Conservation (phyloP, 2,888 invertebrate genomes). For the Andrena marginata region DNA sequence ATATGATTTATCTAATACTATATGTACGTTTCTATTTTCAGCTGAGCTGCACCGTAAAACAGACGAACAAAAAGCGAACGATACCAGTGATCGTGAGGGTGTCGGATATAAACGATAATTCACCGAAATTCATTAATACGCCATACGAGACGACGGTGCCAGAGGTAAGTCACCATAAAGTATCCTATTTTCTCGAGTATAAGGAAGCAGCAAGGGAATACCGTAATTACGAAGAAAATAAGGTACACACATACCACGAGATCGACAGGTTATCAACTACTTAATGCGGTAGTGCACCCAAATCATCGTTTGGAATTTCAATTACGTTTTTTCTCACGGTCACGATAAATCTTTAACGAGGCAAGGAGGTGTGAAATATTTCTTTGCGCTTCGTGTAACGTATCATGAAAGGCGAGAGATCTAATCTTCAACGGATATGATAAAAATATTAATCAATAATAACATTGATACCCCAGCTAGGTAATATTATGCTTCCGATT, state of each 20-base stretch:
- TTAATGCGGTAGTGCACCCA: not conserved
- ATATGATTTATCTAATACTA: not conserved
- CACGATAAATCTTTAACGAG: not conserved
- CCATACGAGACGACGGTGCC: slow-evolving; percentile 94
- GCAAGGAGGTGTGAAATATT: not conserved
- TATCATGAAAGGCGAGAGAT: not conserved
- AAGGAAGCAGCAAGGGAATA: slow-evolving; percentile 27
- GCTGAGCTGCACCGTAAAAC: slow-evolving; percentile 93
- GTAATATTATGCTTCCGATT: not conserved
- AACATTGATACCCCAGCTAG: not conserved
- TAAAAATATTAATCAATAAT: slow-evolving; percentile 12
- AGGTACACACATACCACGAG: slow-evolving; percentile 1
- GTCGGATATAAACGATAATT: slow-evolving; percentile 96
- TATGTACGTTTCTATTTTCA: slow-evolving; percentile 82
- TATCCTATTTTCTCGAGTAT: slow-evolving; percentile 2
- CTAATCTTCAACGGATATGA: not conserved
- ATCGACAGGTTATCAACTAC: slow-evolving; percentile 13
- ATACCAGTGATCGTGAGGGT: slow-evolving; percentile 96
- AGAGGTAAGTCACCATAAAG: slow-evolving; percentile 88
- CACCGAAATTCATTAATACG: slow-evolving; percentile 93
- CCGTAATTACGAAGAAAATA: slow-evolving; percentile 20
- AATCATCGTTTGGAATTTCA: slow-evolving; percentile 44
- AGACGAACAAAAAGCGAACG: slow-evolving; percentile 92
- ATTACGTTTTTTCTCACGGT: slow-evolving; percentile 34
- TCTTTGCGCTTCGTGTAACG: not conserved